Conservation (phyloP, 2,797 vertebrate species). For the Sebastolobus altivelis region DNA sequence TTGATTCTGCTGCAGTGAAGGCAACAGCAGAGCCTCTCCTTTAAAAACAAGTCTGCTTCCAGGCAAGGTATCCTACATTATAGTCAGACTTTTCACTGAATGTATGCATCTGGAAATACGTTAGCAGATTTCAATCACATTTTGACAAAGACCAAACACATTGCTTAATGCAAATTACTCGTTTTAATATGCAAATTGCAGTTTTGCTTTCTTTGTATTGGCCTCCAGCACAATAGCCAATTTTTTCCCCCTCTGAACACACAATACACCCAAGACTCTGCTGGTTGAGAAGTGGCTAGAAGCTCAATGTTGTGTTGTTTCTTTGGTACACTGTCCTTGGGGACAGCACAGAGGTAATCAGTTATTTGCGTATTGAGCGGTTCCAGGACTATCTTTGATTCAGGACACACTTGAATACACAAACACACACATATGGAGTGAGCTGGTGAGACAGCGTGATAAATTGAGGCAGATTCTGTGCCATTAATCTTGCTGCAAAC, state of each 20-base stretch:
- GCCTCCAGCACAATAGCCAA: constrained; percentile 1
- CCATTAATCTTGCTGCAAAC: constrained; percentile 68
- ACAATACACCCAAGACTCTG: neutral
- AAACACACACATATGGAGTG: constrained; percentile 10
- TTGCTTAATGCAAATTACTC: constrained; percentile 13
- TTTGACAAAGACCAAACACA: constrained; percentile 6
- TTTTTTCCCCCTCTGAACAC: neutral
- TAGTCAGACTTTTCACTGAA: neutral
- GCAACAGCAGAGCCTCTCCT: constrained; percentile 18
- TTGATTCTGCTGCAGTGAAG: constrained; percentile 23
- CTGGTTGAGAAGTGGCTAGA: constrained; percentile 4
- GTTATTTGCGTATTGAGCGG: constrained; percentile 61
- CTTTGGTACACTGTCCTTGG: constrained; percentile 31
- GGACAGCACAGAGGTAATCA: constrained; percentile 47
- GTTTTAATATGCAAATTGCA: constrained; percentile 21
- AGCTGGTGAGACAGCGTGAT: constrained; percentile 50
- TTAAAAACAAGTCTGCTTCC: constrained; percentile 11
- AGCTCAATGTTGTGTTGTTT: constrained; percentile 26
- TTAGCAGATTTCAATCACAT: neutral
- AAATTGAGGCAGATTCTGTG: constrained; percentile 47
- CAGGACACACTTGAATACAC: constrained; percentile 45
- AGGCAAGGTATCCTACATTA: neutral
- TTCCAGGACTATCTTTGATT: constrained; percentile 57
- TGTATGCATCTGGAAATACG: neutral
- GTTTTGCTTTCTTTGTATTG: constrained; percentile 12